These are phyloP conservation scores for Rhadina sibilatrix DNA, from an alignment of 2,113 vertebrate species.

Conservation along the genomic window DNA sequence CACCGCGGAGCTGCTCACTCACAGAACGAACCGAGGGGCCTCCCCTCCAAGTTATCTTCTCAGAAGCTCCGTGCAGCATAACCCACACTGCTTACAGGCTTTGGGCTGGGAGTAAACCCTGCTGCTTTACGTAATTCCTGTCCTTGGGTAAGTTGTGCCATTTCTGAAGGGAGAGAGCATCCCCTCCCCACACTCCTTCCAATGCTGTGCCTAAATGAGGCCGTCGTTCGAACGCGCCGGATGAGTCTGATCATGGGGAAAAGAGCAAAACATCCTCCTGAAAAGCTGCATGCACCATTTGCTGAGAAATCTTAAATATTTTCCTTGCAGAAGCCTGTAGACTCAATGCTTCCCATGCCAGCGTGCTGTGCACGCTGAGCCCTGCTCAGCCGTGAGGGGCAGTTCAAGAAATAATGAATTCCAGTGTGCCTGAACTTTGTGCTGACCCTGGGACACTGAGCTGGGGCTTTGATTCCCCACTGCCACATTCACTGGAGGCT, in stretches of 20 bases:
- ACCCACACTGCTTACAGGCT: slow-evolving; percentile 21
- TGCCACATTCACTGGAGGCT: slow-evolving; percentile 21
- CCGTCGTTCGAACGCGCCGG: background rate
- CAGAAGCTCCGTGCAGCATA: background rate
- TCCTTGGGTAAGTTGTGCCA: background rate
- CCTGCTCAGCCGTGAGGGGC: background rate
- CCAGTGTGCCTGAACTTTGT: background rate
- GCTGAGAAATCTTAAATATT: slow-evolving; percentile 36
- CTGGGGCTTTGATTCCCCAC: background rate
- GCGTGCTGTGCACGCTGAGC: background rate
- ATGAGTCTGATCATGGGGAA: background rate
- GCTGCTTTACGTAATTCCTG: background rate
- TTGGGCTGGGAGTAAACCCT: background rate
- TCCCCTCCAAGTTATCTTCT: slow-evolving; percentile 16
- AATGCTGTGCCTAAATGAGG: background rate
- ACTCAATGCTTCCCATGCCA: background rate
- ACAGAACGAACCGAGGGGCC: slow-evolving; percentile 26
- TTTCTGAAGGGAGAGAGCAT: background rate
- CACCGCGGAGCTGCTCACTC: slow-evolving; percentile 36
- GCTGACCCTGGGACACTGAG: slow-evolving; percentile 1
- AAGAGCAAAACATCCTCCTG: slow-evolving; percentile 12
- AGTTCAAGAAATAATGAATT: background rate
- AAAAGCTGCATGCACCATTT: slow-evolving; percentile 2
- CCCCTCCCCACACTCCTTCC: background rate
- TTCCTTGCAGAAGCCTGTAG: slow-evolving; percentile 24